Percentiles rank a stretch among this genome's conserved stretches.
phyloP scores from a whole-genome alignment of 2,888 invertebrate species.

The Epinotia demarniana region DNA sequence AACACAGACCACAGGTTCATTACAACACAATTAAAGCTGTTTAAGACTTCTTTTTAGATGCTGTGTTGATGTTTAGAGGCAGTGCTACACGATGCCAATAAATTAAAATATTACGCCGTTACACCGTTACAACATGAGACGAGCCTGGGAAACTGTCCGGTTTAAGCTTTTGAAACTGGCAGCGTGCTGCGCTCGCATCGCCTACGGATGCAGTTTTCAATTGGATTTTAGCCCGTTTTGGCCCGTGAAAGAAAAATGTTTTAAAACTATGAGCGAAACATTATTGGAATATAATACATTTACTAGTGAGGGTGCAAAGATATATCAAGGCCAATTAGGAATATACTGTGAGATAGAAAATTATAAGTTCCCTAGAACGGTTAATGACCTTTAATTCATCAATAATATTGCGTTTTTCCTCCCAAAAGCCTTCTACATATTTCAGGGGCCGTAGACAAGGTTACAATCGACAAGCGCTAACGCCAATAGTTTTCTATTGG shows the following conservation, averaged over 20 bases:
- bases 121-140: background rate
- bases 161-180: slow-evolving; percentile 21
- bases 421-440: background rate
- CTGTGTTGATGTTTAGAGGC: too few relatives aligned
- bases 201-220: slow-evolving; percentile 23
- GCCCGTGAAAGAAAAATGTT: slow-evolving; percentile 2
- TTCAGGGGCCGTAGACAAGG: too few relatives aligned
- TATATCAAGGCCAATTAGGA: background rate
- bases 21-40: too few relatives aligned
- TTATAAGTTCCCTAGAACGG: background rate
- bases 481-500: too few relatives aligned
- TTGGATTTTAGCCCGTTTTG: slow-evolving; percentile 27
- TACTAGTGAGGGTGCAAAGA: background rate
- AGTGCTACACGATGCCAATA: too few relatives aligned
- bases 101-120: too few relatives aligned
- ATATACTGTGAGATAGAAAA: background rate
- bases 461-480: too few relatives aligned
- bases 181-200: slow-evolving; percentile 6
- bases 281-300: background rate
- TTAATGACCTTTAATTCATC: background rate
- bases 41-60: too few relatives aligned
- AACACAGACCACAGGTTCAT: too few relatives aligned
- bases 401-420: background rate
- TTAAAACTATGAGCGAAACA: background rate
- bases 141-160: background rate